Evolutionary conservation across 1,140 invertebrate genomes (phyloP).

Genomic region (Neotoxoptera formosana): DNA sequence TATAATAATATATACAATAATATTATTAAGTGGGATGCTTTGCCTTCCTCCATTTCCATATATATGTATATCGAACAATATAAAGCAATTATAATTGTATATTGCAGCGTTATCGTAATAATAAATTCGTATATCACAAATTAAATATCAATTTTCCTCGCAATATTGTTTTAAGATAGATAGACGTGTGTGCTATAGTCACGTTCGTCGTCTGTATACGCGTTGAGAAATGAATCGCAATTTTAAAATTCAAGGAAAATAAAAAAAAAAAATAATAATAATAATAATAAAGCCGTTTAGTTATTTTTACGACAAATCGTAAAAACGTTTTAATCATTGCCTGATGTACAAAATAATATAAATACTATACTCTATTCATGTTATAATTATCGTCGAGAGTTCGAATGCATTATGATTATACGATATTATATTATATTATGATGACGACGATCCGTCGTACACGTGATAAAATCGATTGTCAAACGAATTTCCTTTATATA

Average conservation of each 20-base stretch:
- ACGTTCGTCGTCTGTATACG: not conserved
- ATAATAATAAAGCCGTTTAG: slow-evolving; percentile 1
- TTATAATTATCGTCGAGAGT: not conserved
- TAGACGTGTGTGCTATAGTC: not conserved
- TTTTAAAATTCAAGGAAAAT: not conserved
- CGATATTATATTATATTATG: not conserved
- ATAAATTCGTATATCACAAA: not conserved
- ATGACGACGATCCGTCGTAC: not conserved
- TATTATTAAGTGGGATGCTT: not conserved
- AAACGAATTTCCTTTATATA: not conserved
- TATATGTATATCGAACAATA: not conserved
- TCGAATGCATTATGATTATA: not conserved
- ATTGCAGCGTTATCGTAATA: not conserved
- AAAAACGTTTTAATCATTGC: not conserved
- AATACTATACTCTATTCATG: not conserved
- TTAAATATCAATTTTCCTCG: not conserved
- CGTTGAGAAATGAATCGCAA: not conserved
- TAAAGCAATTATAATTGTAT: not conserved
- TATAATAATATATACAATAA: too few relatives aligned
- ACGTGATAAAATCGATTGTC: slow-evolving; percentile 3
- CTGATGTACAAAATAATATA: not conserved
- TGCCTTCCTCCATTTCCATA: not conserved
- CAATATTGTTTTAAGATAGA: not conserved
- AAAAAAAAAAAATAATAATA: not conserved
- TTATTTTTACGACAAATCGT: slow-evolving; percentile 16